A percentile compares a stretch with the other conserved stretches of the same genome.
Evolutionary conservation across 1,140 invertebrate species (phyloP).

Genomic region (Hycleus cichorii): DNA sequence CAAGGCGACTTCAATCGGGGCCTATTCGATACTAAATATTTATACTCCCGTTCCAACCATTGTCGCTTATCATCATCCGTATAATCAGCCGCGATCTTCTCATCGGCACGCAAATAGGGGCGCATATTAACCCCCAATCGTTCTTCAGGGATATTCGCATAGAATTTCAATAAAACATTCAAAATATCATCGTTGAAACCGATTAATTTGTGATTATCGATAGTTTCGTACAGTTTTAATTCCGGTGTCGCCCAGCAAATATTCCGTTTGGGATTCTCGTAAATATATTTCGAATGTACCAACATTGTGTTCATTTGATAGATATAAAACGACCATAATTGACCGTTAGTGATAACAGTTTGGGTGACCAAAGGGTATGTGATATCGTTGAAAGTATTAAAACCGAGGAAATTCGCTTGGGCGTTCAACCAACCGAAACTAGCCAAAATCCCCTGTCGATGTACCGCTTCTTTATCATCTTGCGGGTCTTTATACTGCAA

Average conservation of each 20-base stretch:
- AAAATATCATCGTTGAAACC: slow-evolving; percentile 78
- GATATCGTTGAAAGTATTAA: slow-evolving; percentile 77
- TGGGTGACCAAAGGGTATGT: slow-evolving; percentile 84
- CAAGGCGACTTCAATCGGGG: slow-evolving; percentile 51
- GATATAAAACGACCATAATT: slow-evolving; percentile 70
- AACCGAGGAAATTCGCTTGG: slow-evolving; percentile 76
- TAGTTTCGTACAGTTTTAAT: slow-evolving; percentile 64
- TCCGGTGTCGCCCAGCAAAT: slow-evolving; percentile 71
- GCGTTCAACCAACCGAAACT: slow-evolving; percentile 73
- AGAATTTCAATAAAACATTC: slow-evolving; percentile 65
- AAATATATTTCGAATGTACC: slow-evolving; percentile 51
- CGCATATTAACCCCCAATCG: slow-evolving; percentile 58
- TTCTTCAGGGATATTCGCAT: slow-evolving; percentile 59
- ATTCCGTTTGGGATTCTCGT: slow-evolving; percentile 64
- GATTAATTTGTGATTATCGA: slow-evolving; percentile 63
- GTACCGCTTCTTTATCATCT: slow-evolving; percentile 55
- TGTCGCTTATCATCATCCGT: slow-evolving; percentile 53
- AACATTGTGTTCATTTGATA: slow-evolving; percentile 85
- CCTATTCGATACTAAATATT: slow-evolving; percentile 58
- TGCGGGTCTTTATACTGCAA: slow-evolving; percentile 42
- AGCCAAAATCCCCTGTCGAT: slow-evolving; percentile 63
- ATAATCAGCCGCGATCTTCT: slow-evolving; percentile 58
- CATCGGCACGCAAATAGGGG: slow-evolving; percentile 59
- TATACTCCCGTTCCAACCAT: slow-evolving; percentile 62
- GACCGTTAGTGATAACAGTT: slow-evolving; percentile 77